A percentile compares a stretch with the other conserved stretches of the same genome.
Evolutionary conservation across 2,113 vertebrate species (phyloP).

Genomic region (Ovis canadensis): DNA sequence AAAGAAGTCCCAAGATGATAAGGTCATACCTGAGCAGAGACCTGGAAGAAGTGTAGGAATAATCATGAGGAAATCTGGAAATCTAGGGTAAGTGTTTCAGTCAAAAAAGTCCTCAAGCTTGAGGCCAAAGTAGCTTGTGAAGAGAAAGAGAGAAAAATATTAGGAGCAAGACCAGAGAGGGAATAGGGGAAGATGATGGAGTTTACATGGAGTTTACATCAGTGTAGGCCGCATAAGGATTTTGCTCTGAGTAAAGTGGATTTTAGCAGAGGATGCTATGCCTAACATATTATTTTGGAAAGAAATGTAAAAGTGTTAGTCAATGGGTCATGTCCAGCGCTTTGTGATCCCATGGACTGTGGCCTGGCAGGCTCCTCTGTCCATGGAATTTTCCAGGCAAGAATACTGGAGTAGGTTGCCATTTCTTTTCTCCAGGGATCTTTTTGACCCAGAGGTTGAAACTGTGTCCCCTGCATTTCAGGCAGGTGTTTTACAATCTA

Average conservation of each 20-base stretch:
- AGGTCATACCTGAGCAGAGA: background rate
- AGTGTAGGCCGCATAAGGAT: background rate
- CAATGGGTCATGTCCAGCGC: background rate
- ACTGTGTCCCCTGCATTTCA: background rate
- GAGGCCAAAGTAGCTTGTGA: background rate
- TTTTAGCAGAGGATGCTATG: background rate
- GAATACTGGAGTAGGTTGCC: background rate
- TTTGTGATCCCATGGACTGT: background rate
- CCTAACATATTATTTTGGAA: background rate
- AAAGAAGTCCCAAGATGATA: background rate
- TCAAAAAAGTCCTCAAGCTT: background rate
- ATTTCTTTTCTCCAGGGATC: background rate
- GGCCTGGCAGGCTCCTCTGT: rapidly evolving
- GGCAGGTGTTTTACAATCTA: background rate
- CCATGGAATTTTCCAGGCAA: background rate
- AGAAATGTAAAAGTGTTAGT: background rate
- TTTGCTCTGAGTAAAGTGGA: background rate
- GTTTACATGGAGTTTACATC: background rate
- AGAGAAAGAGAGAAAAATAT: background rate
- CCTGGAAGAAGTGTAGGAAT: background rate
- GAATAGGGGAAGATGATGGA: background rate
- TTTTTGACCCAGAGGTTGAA: background rate
- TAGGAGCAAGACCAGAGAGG: background rate
- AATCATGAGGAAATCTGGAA: background rate
- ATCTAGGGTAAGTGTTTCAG: background rate